Evolutionary conservation across 2,797 vertebrate genomes (phyloP), one percentile per base, ranked within the genome.

Genomic region (Chaetophractus vellerosus): DNA sequence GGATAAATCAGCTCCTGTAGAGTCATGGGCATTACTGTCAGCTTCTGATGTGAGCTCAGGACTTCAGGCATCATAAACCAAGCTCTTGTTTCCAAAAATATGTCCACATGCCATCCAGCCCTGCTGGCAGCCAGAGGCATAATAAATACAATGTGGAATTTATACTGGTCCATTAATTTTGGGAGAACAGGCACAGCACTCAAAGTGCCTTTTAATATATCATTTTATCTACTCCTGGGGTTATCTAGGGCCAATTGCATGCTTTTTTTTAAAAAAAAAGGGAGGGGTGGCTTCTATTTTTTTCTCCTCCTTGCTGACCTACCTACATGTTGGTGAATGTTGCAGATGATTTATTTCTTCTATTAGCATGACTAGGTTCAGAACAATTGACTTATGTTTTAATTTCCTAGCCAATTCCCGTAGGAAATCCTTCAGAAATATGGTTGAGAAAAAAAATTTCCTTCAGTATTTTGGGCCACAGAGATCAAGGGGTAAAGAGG

Each of bases 1-100:
- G 41, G 88, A 85, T 96, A 97, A 97, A 93, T 6, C 72, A 93
- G 75, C 80, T 52, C 18, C 74, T 31, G 15, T 50, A 90, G 50
- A 85, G 61, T 48, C 52, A 55, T 0, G 8, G 59, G 52, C 78
- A 6, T 83, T 63, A 52, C 0, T 68, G 38, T 91, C 72, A 92
- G 69, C 91, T 94, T 90, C 69, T 59, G 68, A 68, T 38, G 79
- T 2, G 94, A n/a, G 63, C 33, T 88, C 6, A 19, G 24, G 86
- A n/a, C 61, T 94, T 23, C 66, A 74, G 72, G 59, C 5, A 89
- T 23, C 59, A 90, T 72, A 93, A 92, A 89, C 88, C 81, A 79
- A 95, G 89, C 38, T 91, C 45, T 85, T 82, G 36, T 74, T 96
- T 91, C 75, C 68, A 96, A 38, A 1, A 66, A 66, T 79, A 26